Evolutionary conservation across 2,888 invertebrate genomes (phyloP).

Genomic region (Odontothrips loti): DNA sequence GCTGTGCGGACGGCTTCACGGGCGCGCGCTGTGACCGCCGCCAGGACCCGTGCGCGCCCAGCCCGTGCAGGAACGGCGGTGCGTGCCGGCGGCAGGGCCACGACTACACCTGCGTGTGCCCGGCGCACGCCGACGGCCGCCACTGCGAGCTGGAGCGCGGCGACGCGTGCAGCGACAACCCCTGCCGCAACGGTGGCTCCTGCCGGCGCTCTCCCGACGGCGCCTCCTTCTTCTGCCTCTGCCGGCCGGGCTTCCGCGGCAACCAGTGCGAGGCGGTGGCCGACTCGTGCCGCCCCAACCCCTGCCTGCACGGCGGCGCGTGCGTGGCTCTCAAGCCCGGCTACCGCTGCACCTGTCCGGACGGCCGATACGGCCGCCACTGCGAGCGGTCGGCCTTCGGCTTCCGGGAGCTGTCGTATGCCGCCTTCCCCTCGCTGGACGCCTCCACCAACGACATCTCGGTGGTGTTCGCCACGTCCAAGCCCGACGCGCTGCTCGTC

Average conservation of each 20-base stretch:
- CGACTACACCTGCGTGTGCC: conserved; percentile 80
- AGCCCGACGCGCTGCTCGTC: conserved; percentile 76
- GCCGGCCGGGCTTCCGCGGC: conserved; percentile 86
- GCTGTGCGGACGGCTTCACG: conserved; percentile 78
- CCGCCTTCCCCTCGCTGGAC: conserved; percentile 81
- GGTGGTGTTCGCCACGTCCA: conserved; percentile 84
- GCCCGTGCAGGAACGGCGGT: conserved; percentile 80
- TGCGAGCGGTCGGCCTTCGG: conserved; percentile 89
- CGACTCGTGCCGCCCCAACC: conserved; percentile 87
- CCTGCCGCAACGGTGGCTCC: conserved; percentile 87
- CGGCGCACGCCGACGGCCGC: conserved; percentile 72
- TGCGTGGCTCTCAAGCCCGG: conserved; percentile 86
- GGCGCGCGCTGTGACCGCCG: conserved; percentile 77
- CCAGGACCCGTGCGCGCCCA: conserved; percentile 86
- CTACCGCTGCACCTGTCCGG: conserved; percentile 71
- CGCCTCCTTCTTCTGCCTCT: conserved; percentile 85
- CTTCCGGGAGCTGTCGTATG: conserved; percentile 82
- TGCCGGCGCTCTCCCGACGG: conserved; percentile 84
- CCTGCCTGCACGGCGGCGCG: conserved; percentile 84
- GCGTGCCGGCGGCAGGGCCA: conserved; percentile 76
- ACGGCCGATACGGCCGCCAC: conserved; percentile 82
- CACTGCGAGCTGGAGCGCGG: conserved; percentile 79
- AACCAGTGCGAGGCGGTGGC: conserved; percentile 83
- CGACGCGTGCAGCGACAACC: conserved; percentile 77
- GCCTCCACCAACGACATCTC: conserved; percentile 87